Percentiles rank a stretch among this genome's conserved stretches.
Evolutionary conservation across 2,888 invertebrate species (phyloP).

Genomic region (Scaptodrosophila latifasciaeformis): DNA sequence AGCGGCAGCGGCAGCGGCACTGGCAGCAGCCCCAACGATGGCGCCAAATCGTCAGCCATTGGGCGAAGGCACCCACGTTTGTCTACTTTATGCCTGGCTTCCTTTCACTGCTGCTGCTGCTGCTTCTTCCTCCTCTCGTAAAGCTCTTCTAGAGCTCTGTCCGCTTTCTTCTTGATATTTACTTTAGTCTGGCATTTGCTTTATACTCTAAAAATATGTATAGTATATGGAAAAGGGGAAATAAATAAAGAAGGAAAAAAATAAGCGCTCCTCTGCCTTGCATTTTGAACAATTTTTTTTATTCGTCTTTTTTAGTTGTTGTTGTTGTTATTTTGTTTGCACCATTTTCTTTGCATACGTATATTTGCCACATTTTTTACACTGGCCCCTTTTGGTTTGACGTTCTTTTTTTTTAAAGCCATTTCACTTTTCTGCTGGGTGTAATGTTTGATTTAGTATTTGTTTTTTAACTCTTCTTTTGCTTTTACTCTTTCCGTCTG

Average conservation of each 20-base stretch:
- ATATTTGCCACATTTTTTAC: slow-evolving; percentile 13
- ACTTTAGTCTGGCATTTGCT: slow-evolving; percentile 62
- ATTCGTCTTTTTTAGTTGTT: slow-evolving; percentile 49
- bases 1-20: slow-evolving; percentile 38
- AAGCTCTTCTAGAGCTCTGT: too few species aligned
- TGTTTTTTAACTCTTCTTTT: slow-evolving; percentile 49
- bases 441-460: slow-evolving; percentile 66
- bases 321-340: background rate
- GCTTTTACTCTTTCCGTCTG: slow-evolving; percentile 19
- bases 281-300: slow-evolving; percentile 40
- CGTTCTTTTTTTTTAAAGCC: slow-evolving; percentile 17
- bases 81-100: slow-evolving; percentile 26
- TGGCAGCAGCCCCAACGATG: slow-evolving; percentile 23
- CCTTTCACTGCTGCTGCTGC: background rate
- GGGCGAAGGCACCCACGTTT: too few species aligned
- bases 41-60: background rate
- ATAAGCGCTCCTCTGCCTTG: background rate
- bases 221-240: slow-evolving; percentile 22
- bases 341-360: background rate
- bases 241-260: background rate
- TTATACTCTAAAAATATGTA: slow-evolving; percentile 45
- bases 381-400: slow-evolving; percentile 7
- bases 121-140: too few species aligned
- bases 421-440: slow-evolving; percentile 51
- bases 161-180: slow-evolving; percentile 46